Percentiles rank a stretch among this genome's conserved stretches.
Conservation (phyloP, 2,113 vertebrate species). For the Regulus satrapa region DNA sequence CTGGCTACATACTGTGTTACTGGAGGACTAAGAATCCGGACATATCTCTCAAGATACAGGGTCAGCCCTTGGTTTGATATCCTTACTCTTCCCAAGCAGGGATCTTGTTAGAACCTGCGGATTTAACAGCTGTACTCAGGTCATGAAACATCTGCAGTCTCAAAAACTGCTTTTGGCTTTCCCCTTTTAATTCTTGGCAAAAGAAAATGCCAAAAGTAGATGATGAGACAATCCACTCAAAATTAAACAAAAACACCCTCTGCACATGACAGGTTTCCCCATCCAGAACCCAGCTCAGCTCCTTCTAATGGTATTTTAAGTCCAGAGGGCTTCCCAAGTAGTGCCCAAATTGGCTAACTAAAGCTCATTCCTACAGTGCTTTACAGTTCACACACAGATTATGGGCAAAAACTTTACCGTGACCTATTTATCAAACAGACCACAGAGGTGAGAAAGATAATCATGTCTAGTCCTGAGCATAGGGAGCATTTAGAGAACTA, state of each 20-base stretch:
- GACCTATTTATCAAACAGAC: conserved; percentile 17
- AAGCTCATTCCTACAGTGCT: not conserved
- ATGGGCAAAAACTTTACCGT: not conserved
- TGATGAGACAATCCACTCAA: not conserved
- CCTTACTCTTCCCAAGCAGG: not conserved
- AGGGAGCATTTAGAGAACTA: not conserved
- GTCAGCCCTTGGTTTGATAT: not conserved
- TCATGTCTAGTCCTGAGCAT: not conserved
- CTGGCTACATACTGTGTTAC: not conserved
- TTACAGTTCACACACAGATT: not conserved
- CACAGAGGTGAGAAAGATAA: conserved; percentile 23
- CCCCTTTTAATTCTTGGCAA: not conserved
- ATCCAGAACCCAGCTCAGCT: not conserved
- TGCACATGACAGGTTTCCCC: not conserved
- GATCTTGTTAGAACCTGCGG: not conserved
- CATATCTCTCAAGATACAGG: not conserved
- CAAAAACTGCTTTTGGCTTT: not conserved
- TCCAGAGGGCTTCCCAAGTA: not conserved
- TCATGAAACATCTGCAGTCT: not conserved
- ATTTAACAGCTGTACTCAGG: not conserved
- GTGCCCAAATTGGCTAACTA: not conserved
- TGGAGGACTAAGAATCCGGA: not conserved
- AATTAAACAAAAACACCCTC: not conserved
- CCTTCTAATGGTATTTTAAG: not conserved
- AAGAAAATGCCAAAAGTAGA: not conserved